A percentile compares a stretch with the other conserved stretches of the same genome.
These are phyloP conservation scores for Armadillidium nasatum DNA, from an alignment of 1,140 invertebrate genomes.

Conservation along the genomic window DNA sequence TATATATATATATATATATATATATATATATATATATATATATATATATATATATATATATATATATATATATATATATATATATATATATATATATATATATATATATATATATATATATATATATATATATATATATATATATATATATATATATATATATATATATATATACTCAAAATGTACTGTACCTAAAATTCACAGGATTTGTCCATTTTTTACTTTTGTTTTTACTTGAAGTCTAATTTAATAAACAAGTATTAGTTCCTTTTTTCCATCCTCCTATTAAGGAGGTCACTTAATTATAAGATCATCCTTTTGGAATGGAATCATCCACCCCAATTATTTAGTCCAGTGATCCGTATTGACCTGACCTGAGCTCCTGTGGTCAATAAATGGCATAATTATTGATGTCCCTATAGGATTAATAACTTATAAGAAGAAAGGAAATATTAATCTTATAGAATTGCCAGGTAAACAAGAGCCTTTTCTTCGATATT, in stretches of 20 bases:
- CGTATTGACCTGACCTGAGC: background rate
- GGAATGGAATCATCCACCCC: background rate
- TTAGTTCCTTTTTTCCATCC: no score
- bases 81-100: constrained; percentile 7
- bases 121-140: constrained; percentile 20
- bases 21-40: constrained; percentile 23
- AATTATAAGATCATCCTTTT: background rate
- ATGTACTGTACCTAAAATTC: no score
- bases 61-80: constrained; percentile 23
- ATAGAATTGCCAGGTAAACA: no score
- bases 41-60: constrained; percentile 23
- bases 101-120: constrained; percentile 19
- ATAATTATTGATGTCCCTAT: background rate
- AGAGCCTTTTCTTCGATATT: no score
- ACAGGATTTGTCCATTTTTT: no score
- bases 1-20: constrained; percentile 23
- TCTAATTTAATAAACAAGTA: no score
- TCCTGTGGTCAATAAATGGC: background rate
- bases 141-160: constrained; percentile 22
- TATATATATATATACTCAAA: constrained; percentile 11
- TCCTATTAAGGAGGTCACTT: background rate
- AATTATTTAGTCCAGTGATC: constrained; percentile 4
- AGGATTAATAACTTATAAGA: background rate
- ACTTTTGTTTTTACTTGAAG: no score
- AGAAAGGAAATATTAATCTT: background rate